phyloP scores from a whole-genome alignment of 2,797 vertebrate species.

The Rhynchonycteris naso region DNA sequence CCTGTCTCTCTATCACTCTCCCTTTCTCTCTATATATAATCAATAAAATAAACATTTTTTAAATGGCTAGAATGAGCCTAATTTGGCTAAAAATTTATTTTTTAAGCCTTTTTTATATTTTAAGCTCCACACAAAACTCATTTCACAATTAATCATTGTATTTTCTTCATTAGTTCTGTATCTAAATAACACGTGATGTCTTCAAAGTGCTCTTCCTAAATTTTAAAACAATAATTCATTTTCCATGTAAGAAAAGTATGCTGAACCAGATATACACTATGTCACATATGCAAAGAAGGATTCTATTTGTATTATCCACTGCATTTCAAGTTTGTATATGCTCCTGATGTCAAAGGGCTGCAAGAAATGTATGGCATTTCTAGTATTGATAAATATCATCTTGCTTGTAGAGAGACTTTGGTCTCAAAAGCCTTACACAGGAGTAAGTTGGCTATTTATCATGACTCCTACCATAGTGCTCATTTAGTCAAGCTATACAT shows the following conservation, averaged over 20 bases:
- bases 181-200: neutral
- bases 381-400: slow-evolving; percentile 41
- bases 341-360: slow-evolving; percentile 20
- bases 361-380: slow-evolving; percentile 24
- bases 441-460: slow-evolving; percentile 47
- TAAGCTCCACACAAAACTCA: slow-evolving; percentile 14
- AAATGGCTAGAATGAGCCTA: neutral
- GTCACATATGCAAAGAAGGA: neutral
- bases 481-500: slow-evolving; percentile 21
- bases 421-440: slow-evolving; percentile 57
- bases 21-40: too few relatives aligned
- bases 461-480: slow-evolving; percentile 21
- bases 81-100: neutral
- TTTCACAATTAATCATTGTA: neutral
- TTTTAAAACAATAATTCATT: neutral
- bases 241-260: neutral
- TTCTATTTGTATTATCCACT: neutral
- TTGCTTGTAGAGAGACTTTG: neutral
- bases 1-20: too few relatives aligned
- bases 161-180: slow-evolving; percentile 37
- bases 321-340: neutral
- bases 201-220: neutral
- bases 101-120: slow-evolving; percentile 30
- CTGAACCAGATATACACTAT: neutral
- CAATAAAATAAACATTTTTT: too few relatives aligned